phyloP scores from a whole-genome alignment of 2,113 vertebrate species.

The Anguilla rostrata region DNA sequence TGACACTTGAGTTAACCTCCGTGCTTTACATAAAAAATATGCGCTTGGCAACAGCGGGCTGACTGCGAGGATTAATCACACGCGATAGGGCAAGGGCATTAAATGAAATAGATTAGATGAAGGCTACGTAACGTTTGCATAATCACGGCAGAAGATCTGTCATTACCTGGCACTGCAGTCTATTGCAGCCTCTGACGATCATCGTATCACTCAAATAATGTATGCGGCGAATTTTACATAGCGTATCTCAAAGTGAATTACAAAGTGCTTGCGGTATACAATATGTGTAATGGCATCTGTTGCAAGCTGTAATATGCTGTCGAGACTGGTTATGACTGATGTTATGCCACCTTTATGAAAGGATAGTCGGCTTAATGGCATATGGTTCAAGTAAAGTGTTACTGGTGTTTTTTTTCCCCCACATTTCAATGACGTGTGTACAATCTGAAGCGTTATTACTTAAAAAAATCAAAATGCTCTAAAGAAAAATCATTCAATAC shows the following conservation, averaged over 20 bases:
- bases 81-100: not conserved
- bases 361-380: too few relatives aligned
- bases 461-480: not conserved
- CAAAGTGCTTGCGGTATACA: too few relatives aligned
- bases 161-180: too few relatives aligned
- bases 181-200: too few relatives aligned
- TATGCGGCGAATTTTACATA: not conserved
- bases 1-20: not conserved
- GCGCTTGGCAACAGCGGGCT: not conserved
- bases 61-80: not conserved
- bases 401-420: not conserved
- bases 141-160: too few relatives aligned
- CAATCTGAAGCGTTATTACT: not conserved
- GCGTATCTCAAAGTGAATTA: not conserved
- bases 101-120: not conserved
- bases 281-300: too few relatives aligned
- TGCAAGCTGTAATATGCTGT: too few relatives aligned
- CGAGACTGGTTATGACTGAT: too few relatives aligned
- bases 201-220: too few relatives aligned
- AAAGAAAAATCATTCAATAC: not conserved
- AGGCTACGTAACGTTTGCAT: too few relatives aligned
- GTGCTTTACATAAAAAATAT: not conserved
- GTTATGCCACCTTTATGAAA: too few relatives aligned
- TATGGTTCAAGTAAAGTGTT: not conserved
- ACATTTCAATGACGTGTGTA: too few relatives aligned